Conservation (phyloP, 2,888 invertebrate species). For the Drosophila quinaria region DNA sequence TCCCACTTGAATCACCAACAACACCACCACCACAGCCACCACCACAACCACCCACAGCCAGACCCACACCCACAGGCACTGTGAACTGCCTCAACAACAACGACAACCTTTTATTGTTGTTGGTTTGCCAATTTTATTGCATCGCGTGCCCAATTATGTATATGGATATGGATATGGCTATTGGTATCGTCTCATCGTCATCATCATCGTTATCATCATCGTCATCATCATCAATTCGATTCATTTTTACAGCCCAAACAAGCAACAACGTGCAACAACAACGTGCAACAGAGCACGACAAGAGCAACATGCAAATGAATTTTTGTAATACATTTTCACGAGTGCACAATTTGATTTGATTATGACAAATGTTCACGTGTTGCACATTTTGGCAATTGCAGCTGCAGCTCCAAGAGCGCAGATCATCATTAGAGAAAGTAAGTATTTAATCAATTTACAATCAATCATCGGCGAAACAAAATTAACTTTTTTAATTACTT, state of each 20-base stretch:
- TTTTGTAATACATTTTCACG: slow-evolving; percentile 47
- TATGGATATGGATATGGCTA: slow-evolving; percentile 61
- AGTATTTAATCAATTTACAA: slow-evolving; percentile 6
- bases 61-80: neutral
- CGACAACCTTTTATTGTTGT: slow-evolving; percentile 13
- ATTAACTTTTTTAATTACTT: neutral
- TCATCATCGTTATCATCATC: slow-evolving; percentile 40
- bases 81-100: slow-evolving; percentile 4
- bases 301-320: slow-evolving; percentile 40
- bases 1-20: neutral
- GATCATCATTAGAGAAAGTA: slow-evolving; percentile 2
- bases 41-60: too few relatives aligned
- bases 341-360: slow-evolving; percentile 61
- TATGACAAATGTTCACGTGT: slow-evolving; percentile 62
- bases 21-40: neutral
- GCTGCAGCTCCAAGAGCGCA: neutral
- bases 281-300: slow-evolving; percentile 14
- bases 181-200: slow-evolving; percentile 59
- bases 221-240: slow-evolving; percentile 47
- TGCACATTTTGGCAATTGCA: slow-evolving; percentile 38
- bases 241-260: slow-evolving; percentile 48
- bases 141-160: slow-evolving; percentile 79
- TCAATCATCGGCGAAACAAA: slow-evolving; percentile 7
- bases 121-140: slow-evolving; percentile 73
- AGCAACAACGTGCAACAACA: slow-evolving; percentile 10